A percentile compares a stretch with the other conserved stretches of the same genome.
Conservation (phyloP, 2,113 vertebrate genomes). For the Siphamia tubifer region DNA sequence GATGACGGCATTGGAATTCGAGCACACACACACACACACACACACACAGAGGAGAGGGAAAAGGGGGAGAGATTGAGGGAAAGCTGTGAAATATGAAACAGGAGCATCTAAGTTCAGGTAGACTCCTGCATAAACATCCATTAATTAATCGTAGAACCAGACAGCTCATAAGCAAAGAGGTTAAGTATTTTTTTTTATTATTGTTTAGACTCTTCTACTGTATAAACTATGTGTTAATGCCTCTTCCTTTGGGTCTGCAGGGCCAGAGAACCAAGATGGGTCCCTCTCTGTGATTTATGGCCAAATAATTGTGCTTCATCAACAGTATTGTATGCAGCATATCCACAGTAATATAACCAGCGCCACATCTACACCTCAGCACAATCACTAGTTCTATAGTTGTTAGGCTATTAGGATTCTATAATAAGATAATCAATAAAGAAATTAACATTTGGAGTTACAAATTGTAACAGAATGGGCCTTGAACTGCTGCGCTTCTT, state of each 20-base stretch:
- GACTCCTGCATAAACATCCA: constrained; percentile 41
- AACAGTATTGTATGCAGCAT: constrained; percentile 62
- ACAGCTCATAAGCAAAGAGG: constrained; percentile 12
- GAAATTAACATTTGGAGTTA: constrained; percentile 44
- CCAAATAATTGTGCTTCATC: constrained; percentile 71
- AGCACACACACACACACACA: constrained; percentile 33
- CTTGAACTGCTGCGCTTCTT: constrained; percentile 15
- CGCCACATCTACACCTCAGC: background rate
- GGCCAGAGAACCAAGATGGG: constrained; percentile 30
- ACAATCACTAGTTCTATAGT: constrained; percentile 14
- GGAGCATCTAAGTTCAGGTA: constrained; percentile 56
- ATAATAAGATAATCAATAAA: constrained; percentile 62
- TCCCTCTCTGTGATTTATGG: constrained; percentile 71
- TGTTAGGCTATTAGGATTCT: constrained; percentile 29
- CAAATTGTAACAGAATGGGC: constrained; percentile 3
- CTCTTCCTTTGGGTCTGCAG: constrained; percentile 34
- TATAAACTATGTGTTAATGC: constrained; percentile 14
- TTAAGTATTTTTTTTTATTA: constrained; percentile 14
- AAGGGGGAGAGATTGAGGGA: constrained; percentile 30
- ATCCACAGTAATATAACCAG: constrained; percentile 33
- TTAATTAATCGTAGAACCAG: constrained; percentile 40
- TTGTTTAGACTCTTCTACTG: background rate
- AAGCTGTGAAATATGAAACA: constrained; percentile 58
- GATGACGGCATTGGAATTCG: constrained; percentile 72
- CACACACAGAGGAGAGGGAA: constrained; percentile 11